A percentile compares a stretch with the other conserved stretches of the same genome.
These are phyloP conservation scores for Lutraria lutraria DNA, from an alignment of 2,888 invertebrate genomes.

Conservation along the genomic window DNA sequence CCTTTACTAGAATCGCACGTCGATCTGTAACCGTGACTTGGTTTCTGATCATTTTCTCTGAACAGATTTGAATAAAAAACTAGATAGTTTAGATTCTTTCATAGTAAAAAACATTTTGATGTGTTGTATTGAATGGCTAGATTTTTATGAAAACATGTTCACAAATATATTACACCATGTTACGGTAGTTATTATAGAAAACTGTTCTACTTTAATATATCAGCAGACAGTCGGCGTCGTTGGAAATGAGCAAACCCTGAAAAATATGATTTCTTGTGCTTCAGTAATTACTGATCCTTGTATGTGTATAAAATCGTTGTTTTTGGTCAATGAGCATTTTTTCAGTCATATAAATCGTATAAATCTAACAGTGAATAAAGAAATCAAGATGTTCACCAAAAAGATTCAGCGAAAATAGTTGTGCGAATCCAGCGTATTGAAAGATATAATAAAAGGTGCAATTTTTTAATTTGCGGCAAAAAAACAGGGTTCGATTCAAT, in stretches of 20 bases:
- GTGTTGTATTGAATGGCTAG: background rate
- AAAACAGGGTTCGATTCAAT: no score
- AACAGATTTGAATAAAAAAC: slow-evolving; percentile 51
- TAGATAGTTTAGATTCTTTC: background rate
- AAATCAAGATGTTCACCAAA: no score
- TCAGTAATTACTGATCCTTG: no score
- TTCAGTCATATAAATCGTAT: no score
- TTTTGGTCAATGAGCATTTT: no score
- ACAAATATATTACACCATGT: background rate
- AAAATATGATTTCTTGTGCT: no score
- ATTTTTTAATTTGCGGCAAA: no score
- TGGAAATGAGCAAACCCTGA: background rate
- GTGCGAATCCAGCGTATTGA: no score
- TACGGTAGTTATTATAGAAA: background rate
- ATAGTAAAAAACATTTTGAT: background rate
- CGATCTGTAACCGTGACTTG: slow-evolving; percentile 71
- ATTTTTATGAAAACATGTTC: slow-evolving; percentile 1
- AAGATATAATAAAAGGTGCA: no score
- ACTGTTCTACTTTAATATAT: background rate
- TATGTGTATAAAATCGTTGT: no score
- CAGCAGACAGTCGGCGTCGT: background rate
- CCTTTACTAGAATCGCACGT: slow-evolving; percentile 69
- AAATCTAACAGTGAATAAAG: no score
- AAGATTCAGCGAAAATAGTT: no score
- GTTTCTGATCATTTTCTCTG: slow-evolving; percentile 68